Evolutionary conservation across 2,888 invertebrate species (phyloP).

Genomic region (Drosophila kanekoi): DNA sequence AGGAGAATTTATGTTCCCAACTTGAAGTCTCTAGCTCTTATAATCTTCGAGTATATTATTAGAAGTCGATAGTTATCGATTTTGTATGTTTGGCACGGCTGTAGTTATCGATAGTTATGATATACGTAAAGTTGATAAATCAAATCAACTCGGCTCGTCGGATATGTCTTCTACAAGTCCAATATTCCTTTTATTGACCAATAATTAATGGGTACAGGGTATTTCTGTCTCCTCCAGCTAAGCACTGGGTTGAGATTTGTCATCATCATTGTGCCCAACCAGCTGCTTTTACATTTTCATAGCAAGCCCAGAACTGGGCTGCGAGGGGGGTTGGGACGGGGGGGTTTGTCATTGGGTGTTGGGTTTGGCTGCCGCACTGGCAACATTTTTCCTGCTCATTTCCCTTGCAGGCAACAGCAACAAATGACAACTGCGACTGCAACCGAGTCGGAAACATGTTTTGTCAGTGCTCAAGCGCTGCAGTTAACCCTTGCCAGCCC

Average conservation of each 20-base stretch:
- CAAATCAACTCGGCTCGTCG: too few species aligned
- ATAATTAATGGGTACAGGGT: background rate
- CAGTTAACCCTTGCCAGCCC: slow-evolving; percentile 71
- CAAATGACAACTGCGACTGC: slow-evolving; percentile 46
- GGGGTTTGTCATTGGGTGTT: too few species aligned
- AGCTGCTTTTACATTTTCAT: slow-evolving; percentile 72
- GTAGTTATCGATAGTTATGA: background rate
- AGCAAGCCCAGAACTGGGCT: slow-evolving; percentile 49
- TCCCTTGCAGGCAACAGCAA: slow-evolving; percentile 53
- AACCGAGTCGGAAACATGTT: slow-evolving; percentile 73
- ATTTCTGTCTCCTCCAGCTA: slow-evolving; percentile 19
- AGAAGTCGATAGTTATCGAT: too few species aligned
- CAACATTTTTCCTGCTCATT: slow-evolving; percentile 74
- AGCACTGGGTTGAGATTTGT: slow-evolving; percentile 6
- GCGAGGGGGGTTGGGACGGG: background rate
- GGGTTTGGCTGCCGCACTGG: slow-evolving; percentile 26
- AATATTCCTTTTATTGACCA: background rate
- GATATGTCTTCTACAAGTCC: background rate
- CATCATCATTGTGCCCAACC: background rate
- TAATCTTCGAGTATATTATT: too few species aligned
- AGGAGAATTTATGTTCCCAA: too few species aligned
- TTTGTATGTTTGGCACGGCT: too few species aligned
- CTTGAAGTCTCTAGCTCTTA: too few species aligned
- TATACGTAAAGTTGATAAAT: too few species aligned
- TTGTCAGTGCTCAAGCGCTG: slow-evolving; percentile 73